Evolutionary conservation across 2,797 vertebrate genomes (phyloP), one percentile per base, ranked within the genome.

Genomic region (Myotis planiceps): DNA sequence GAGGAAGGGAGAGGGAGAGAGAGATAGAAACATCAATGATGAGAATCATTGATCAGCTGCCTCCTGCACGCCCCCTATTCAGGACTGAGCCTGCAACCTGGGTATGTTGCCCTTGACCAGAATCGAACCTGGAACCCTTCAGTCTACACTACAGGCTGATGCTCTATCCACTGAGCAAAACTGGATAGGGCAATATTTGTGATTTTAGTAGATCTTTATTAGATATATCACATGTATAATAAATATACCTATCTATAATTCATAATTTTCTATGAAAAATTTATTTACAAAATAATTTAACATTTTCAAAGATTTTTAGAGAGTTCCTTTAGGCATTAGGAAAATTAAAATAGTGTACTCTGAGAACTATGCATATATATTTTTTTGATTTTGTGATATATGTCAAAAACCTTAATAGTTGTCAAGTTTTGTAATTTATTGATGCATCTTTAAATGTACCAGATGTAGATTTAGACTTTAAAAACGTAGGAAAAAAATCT

Each of bases 401-500:
- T 39, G 92, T n/a, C 21, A 95, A 84, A 89, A 88, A 14, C 6
- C 9, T 34, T 65, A 90, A 68, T 23, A 51, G 23, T 63, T 82
- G 14, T 88, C 63, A 92, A 51, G 3, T 93, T 93, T 5, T 68
- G 0, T 75, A 81, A 90, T 82, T 95, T 80, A 93, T 49, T 94
- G 51, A 34, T 72, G 27, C n/a, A 25, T 84, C 15, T 92, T 92
- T n/a, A 93, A 95, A 69, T 96, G 23, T 88, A 74, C 12, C 60
- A 95, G 58, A 85, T 88, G 0, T 88, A 80, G 4, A 85, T 29
- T 76, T 85, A 63, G 27, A 74, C 95, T 88, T 32, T 10, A 42
- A 69, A 88, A 85, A 66, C 42, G 29, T 8, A 1, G 18, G 6
- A 60, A 10, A 58, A 58, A 86, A 63, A 47, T 34, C 23, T n/a